Conservation (phyloP, 1,140 invertebrate species). For the Drosophila kanapiae region DNA sequence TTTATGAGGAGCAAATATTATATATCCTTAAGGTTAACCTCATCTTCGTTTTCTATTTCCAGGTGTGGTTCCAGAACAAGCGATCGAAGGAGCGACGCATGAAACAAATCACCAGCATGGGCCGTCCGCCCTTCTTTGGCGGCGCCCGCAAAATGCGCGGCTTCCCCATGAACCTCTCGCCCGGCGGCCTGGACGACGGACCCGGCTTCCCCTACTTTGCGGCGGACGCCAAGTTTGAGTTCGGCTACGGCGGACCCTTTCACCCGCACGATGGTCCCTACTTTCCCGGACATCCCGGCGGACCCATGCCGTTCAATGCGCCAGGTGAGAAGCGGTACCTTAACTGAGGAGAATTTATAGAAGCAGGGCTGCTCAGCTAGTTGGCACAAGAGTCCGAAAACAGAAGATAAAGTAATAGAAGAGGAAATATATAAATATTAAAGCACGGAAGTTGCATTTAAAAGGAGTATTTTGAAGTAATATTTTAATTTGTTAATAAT, state of each 20-base stretch:
- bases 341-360: too few relatives aligned
- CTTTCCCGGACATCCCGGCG: slow-evolving; percentile 92
- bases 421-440: too few relatives aligned
- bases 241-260: slow-evolving; percentile 93
- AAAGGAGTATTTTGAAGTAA: too few relatives aligned
- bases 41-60: slow-evolving; percentile 49
- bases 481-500: too few relatives aligned
- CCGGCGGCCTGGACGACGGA: slow-evolving; percentile 92
- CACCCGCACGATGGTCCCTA: slow-evolving; percentile 94
- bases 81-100: slow-evolving; percentile 97
- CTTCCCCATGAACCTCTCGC: slow-evolving; percentile 95
- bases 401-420: neutral
- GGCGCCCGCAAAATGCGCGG: slow-evolving; percentile 95
- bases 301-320: slow-evolving; percentile 90
- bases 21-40: neutral
- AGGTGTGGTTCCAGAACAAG: slow-evolving; percentile 99
- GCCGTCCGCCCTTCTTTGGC: slow-evolving; percentile 95
- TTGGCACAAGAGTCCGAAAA: neutral
- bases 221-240: slow-evolving; percentile 95
- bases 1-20: too few relatives aligned
- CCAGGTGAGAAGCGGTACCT: slow-evolving; percentile 86
- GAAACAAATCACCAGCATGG: slow-evolving; percentile 96
- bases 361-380: too few relatives aligned
- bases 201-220: slow-evolving; percentile 95
- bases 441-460: too few relatives aligned